Evolutionary conservation across 2,113 vertebrate species (phyloP).

Genomic region (Toxotes jaculatrix): DNA sequence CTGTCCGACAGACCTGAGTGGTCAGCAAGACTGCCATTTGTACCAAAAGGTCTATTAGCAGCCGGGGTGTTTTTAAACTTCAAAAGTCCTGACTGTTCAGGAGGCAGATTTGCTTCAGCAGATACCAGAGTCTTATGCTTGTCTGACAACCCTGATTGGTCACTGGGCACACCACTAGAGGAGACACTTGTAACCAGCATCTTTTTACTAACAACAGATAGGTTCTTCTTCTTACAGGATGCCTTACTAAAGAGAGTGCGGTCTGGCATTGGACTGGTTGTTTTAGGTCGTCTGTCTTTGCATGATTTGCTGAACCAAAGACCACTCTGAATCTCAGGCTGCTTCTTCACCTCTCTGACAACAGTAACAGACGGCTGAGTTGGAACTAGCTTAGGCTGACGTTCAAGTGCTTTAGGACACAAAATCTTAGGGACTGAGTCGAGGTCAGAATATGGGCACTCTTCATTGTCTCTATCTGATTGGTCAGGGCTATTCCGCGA

Average conservation of each 20-base stretch:
- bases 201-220: conserved; percentile 63
- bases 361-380: conserved; percentile 43
- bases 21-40: conserved; percentile 7
- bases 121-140: conserved; percentile 39
- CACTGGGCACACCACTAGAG: conserved; percentile 2
- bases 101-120: conserved; percentile 33
- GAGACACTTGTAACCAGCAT: neutral
- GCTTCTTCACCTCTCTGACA: conserved; percentile 79
- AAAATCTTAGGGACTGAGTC: conserved; percentile 85
- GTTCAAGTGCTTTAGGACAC: conserved; percentile 83
- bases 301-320: conserved; percentile 85
- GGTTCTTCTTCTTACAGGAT: conserved; percentile 79
- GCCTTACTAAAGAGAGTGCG: conserved; percentile 77
- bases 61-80: conserved; percentile 45
- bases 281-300: conserved; percentile 81
- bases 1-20: conserved; percentile 26
- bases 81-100: conserved; percentile 46
- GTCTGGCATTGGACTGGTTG: conserved; percentile 72
- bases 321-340: conserved; percentile 77
- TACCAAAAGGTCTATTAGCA: conserved; percentile 21
- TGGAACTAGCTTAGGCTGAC: conserved; percentile 52
- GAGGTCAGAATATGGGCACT: conserved; percentile 83
- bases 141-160: conserved; percentile 40
- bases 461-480: conserved; percentile 57
- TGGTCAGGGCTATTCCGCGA: conserved; percentile 34